Conservation (phyloP, 92 coral and sea anemone species). For the Umimayanthus kanabou region DNA sequence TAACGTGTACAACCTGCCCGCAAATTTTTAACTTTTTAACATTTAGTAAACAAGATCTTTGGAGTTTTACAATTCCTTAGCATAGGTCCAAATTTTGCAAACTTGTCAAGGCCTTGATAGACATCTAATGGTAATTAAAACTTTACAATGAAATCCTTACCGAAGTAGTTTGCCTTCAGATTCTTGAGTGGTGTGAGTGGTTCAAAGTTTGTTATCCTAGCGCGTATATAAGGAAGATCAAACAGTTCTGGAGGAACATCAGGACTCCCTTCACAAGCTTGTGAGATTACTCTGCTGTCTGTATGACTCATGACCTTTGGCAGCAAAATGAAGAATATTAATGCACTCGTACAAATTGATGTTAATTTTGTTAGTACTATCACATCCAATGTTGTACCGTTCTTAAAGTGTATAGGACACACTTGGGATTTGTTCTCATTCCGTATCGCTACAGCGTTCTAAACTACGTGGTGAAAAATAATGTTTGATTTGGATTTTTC, state of each 20-base stretch:
- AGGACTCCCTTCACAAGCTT: conserved; percentile 29
- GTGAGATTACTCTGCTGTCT: conserved; percentile 48
- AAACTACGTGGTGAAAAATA: no score
- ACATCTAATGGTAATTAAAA: no score
- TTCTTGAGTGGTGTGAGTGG: conserved; percentile 85
- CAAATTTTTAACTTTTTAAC: no score
- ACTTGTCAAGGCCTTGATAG: no score
- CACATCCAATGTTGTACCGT: background rate
- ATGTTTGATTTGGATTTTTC: no score
- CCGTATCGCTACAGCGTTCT: no score
- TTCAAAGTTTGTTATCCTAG: conserved; percentile 89
- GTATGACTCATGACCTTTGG: conserved; percentile 55
- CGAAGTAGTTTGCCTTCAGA: conserved; percentile 87
- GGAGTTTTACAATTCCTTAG: no score
- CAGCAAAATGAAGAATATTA: background rate
- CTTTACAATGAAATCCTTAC: conserved; percentile 45
- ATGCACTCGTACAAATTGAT: background rate
- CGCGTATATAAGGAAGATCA: conserved; percentile 75
- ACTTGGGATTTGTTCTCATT: no score
- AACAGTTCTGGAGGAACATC: conserved; percentile 37
- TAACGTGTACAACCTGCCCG: no score
- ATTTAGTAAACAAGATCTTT: no score
- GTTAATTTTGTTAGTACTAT: no score
- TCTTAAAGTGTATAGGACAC: background rate
- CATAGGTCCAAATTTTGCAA: no score